Evolutionary conservation across 1,140 invertebrate species (phyloP).

Genomic region (Diabrotica undecimpunctata): DNA sequence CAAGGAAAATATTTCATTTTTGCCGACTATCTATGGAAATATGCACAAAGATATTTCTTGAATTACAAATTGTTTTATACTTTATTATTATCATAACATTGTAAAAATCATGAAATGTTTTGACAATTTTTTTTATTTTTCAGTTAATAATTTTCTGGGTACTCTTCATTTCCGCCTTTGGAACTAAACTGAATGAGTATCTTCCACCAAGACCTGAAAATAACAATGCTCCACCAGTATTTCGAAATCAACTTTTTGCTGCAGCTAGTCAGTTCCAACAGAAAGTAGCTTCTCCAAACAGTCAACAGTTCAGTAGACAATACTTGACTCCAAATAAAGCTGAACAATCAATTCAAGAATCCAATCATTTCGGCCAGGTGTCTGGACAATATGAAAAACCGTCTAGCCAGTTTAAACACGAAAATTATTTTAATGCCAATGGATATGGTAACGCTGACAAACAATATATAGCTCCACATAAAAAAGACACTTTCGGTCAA

Average conservation of each 20-base stretch:
- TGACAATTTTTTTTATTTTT: neutral
- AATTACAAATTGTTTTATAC: no score
- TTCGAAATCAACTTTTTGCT: neutral
- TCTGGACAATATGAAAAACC: neutral
- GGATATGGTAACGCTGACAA: neutral
- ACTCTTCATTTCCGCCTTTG: neutral
- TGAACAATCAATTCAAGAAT: neutral
- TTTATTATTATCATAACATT: no score
- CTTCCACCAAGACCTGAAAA: neutral
- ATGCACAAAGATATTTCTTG: no score
- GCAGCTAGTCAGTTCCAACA: neutral
- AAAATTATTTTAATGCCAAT: neutral
- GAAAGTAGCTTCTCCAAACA: neutral
- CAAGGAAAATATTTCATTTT: no score
- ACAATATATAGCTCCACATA: neutral
- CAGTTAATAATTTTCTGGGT: neutral
- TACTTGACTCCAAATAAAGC: neutral
- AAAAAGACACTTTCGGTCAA: neutral
- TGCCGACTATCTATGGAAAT: no score
- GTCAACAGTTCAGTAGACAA: neutral
- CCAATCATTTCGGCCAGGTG: neutral
- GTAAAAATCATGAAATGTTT: neutral
- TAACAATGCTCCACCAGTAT: neutral
- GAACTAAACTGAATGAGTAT: neutral
- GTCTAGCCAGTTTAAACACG: neutral